Conservation (phyloP, 1,140 invertebrate genomes). For the Aleiodes sp. region DNA sequence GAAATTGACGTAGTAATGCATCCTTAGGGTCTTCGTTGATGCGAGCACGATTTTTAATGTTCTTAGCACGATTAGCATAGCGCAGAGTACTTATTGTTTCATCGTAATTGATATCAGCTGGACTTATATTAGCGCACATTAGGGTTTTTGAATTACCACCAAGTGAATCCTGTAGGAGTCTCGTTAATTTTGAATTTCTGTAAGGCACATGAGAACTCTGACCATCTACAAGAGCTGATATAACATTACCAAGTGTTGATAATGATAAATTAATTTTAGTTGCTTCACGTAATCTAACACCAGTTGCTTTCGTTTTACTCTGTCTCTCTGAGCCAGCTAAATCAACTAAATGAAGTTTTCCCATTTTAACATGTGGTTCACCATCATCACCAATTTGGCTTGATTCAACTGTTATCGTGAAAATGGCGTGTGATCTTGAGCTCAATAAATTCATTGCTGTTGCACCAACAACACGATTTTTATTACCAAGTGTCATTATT, state of each 20-base stretch:
- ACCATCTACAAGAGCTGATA: conserved; percentile 93
- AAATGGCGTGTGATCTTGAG: conserved; percentile 88
- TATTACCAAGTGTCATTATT: conserved; percentile 84
- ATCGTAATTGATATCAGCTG: conserved; percentile 96
- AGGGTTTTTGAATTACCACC: conserved; percentile 97
- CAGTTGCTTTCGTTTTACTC: conserved; percentile 91
- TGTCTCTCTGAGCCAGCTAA: conserved; percentile 88
- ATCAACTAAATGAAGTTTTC: conserved; percentile 86
- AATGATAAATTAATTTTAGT: conserved; percentile 96
- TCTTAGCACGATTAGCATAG: conserved; percentile 97
- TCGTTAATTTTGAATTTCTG: conserved; percentile 92
- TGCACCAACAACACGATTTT: conserved; percentile 79
- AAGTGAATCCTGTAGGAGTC: conserved; percentile 92
- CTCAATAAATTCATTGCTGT: conserved; percentile 91
- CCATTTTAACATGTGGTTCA: conserved; percentile 75
- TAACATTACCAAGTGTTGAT: conserved; percentile 94
- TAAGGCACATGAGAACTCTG: conserved; percentile 95
- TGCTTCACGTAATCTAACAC: conserved; percentile 90
- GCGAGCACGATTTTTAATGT: conserved; percentile 94
- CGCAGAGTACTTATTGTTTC: conserved; percentile 96
- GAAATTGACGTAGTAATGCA: conserved; percentile 93
- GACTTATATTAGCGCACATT: conserved; percentile 96
- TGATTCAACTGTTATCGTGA: conserved; percentile 87
- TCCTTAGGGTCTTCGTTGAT: conserved; percentile 99
- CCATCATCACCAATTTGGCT: conserved; percentile 73